A percentile compares a stretch with the other conserved stretches of the same genome.
Evolutionary conservation across 2,888 invertebrate genomes (phyloP).

Genomic region (Bugula neritina): DNA sequence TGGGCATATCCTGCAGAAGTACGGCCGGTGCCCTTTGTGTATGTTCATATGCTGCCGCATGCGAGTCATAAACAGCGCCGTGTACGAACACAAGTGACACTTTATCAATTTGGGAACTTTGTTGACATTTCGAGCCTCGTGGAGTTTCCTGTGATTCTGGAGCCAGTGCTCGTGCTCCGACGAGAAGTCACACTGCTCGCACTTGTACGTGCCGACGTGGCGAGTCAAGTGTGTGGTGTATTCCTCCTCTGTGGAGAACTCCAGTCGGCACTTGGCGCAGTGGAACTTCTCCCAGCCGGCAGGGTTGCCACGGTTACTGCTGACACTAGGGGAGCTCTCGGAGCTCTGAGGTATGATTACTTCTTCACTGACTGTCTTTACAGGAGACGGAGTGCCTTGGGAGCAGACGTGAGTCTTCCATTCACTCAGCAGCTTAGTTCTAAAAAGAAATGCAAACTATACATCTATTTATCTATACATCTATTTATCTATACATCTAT

Average conservation of each 20-base stretch:
- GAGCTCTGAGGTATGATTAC: not conserved
- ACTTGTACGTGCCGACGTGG: not conserved
- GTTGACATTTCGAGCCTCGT: not conserved
- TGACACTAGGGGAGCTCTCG: not conserved
- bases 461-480: too few relatives aligned
- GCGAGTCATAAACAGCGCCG: not conserved
- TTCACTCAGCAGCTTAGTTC: not conserved
- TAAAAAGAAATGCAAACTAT: too few relatives aligned
- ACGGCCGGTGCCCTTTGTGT: not conserved
- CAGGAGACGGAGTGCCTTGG: not conserved
- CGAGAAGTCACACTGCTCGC: not conserved
- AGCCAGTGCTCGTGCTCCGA: not conserved
- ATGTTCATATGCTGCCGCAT: not conserved
- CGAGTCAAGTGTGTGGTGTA: not conserved
- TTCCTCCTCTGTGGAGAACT: not conserved
- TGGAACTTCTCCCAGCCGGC: not conserved
- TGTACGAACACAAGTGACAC: not conserved
- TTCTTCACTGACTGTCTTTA: not conserved
- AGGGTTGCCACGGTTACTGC: not conserved
- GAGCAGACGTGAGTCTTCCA: not conserved
- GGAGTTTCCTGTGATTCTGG: not conserved
- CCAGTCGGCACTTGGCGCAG: not conserved
- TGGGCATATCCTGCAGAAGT: not conserved
- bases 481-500: too few relatives aligned
- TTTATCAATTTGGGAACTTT: not conserved